Conservation (phyloP, 2,113 vertebrate genomes). For the Rhinoderma darwinii region DNA sequence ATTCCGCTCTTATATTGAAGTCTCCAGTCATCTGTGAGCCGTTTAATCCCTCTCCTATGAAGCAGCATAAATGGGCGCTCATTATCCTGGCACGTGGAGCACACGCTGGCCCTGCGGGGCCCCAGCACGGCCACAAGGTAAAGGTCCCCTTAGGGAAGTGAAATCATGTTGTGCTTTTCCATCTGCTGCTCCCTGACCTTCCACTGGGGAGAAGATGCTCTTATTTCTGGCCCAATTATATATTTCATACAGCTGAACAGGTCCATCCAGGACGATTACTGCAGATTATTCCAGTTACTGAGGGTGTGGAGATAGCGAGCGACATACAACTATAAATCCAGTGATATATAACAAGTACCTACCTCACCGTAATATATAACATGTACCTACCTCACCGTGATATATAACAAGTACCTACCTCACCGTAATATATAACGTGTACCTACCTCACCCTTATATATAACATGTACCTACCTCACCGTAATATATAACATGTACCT, state of each 20-base stretch:
- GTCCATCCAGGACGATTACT: neutral
- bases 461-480: neutral
- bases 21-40: neutral
- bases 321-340: neutral
- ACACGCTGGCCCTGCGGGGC: neutral
- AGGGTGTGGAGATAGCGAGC: neutral
- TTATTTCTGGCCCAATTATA: neutral
- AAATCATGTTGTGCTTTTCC: slow-evolving; percentile 1
- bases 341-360: neutral
- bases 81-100: neutral
- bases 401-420: too few relatives aligned
- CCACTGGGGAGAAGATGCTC: neutral
- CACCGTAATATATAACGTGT: neutral
- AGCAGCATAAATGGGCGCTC: neutral
- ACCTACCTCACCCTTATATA: too few relatives aligned
- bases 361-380: neutral
- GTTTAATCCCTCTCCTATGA: slow-evolving; percentile 1
- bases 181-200: slow-evolving; percentile 15
- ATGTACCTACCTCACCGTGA: too few relatives aligned
- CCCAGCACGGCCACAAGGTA: neutral
- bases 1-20: neutral
- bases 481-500: too few relatives aligned
- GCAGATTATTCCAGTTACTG: neutral
- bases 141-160: neutral
- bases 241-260: slow-evolving; percentile 1